Evolutionary conservation across 2,113 vertebrate genomes (phyloP).

Genomic region (Grantiella picta): DNA sequence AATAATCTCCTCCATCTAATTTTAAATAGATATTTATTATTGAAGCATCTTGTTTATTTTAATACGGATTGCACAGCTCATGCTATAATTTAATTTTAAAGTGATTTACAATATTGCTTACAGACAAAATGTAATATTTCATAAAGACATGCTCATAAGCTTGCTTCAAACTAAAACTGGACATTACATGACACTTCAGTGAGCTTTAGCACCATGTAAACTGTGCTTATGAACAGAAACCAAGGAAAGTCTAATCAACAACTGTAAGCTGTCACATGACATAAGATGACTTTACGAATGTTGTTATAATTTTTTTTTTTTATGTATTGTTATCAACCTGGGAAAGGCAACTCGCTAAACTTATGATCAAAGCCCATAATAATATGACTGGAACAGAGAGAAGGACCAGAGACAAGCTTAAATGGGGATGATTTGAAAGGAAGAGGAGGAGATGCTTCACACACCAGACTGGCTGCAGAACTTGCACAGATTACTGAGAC

Average conservation of each 20-base stretch:
- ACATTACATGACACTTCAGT: not conserved
- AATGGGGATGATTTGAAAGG: not conserved
- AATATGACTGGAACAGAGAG: not conserved
- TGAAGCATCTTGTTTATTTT: not conserved
- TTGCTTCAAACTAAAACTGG: not conserved
- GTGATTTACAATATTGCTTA: not conserved
- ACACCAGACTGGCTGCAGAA: not conserved
- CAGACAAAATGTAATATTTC: not conserved
- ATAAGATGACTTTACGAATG: not conserved
- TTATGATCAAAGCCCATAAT: not conserved
- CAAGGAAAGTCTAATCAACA: not conserved
- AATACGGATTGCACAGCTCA: not conserved
- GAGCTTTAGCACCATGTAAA: not conserved
- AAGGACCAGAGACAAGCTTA: not conserved
- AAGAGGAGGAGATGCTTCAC: not conserved
- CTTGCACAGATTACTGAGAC: not conserved
- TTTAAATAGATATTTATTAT: not conserved
- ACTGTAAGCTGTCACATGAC: not conserved
- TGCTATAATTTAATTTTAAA: not conserved
- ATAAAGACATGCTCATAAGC: not conserved
- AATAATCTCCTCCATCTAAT: not conserved
- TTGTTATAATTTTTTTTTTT: not conserved
- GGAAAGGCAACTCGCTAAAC: not conserved
- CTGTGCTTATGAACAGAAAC: not conserved
- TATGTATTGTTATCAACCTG: not conserved